Base-by-base conservation (phyloP, 2,113 vertebrate species). In the Melanerpes aurifrons region DNA sequence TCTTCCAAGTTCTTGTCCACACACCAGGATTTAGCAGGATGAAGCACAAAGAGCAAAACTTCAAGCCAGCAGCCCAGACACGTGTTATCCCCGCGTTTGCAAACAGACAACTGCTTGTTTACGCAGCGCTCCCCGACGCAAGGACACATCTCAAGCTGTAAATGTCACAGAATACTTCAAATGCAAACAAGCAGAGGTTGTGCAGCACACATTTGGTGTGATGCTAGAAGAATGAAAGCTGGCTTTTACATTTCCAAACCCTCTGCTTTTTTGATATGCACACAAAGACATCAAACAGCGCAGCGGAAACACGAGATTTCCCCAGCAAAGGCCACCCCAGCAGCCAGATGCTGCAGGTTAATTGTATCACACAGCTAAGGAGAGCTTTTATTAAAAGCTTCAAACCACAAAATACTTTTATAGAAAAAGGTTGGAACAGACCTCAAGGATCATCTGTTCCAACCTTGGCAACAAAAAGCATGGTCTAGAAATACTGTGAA, bases 121-220 rank as follows among this genome's bases (percentile, higher is more conserved):
- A 7, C 2, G 6, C 9, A 4, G 17, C 4, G 0, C 25, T 80
- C 57, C 25, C 56, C 54, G 48, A 8, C 2, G 26, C 2, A 4
- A 82, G 29, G 64, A 64, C 2, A 2, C 50, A 10, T 26, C 66
- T 35, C 4, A 0, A 86, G 47, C 80, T 58, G 37, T 37, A 88
- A 84, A 86, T 4, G 25, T 12, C 67, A 32, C 3, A 2, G 37
- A n/a, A 9, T 25, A 69, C 35, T 76, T 63, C 71, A 37, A 66
- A 47, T 3, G 9, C 67, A 15, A 48, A 70, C 31, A n/a, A 59
- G 53, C 45, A 68, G 47, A 67, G 58, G 48, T 15, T 90, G 63
- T 19, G 9, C 54, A 45, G 69, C 4, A 2, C 0, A 0, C 4
- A 9, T 32, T 15, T 7, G 1, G 37, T 0, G 1, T 2, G 24